Percentiles rank a stretch among this genome's conserved stretches.
phyloP scores from a whole-genome alignment of 1,140 invertebrate genomes.

The Lepidurus apus region DNA sequence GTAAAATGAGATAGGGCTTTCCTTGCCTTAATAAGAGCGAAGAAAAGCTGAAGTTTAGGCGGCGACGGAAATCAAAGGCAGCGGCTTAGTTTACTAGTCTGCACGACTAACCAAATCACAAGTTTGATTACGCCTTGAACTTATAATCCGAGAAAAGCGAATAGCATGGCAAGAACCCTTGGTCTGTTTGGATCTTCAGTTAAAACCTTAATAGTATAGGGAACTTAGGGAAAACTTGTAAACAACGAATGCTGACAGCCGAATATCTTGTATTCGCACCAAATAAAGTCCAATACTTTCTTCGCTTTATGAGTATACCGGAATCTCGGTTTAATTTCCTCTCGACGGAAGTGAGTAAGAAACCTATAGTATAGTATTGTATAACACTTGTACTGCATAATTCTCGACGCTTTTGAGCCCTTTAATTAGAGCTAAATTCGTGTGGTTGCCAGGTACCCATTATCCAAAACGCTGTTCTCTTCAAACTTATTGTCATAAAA shows the following conservation, averaged over 20 bases:
- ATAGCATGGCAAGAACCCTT: not conserved
- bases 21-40: not conserved
- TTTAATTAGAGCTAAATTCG: not conserved
- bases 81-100: not conserved
- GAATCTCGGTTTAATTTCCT: not conserved
- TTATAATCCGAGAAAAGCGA: slow-evolving; percentile 7
- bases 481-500: slow-evolving; percentile 14
- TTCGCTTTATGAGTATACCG: not conserved
- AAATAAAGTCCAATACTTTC: not conserved
- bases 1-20: not conserved
- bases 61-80: not conserved
- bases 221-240: not conserved
- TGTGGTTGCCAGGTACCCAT: not conserved
- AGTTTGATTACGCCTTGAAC: slow-evolving; percentile 6
- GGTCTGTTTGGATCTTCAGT: slow-evolving; percentile 6
- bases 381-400: not conserved
- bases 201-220: slow-evolving; percentile 19
- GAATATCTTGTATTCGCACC: not conserved
- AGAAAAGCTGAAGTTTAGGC: not conserved
- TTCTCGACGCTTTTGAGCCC: not conserved
- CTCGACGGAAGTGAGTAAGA: not conserved
- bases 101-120: slow-evolving; percentile 14
- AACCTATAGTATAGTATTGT: not conserved
- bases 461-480: not conserved
- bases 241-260: not conserved